A percentile compares a stretch with the other conserved stretches of the same genome.
phyloP scores from a whole-genome alignment of 2,888 invertebrate species.

The Chrysomela aeneicollis region DNA sequence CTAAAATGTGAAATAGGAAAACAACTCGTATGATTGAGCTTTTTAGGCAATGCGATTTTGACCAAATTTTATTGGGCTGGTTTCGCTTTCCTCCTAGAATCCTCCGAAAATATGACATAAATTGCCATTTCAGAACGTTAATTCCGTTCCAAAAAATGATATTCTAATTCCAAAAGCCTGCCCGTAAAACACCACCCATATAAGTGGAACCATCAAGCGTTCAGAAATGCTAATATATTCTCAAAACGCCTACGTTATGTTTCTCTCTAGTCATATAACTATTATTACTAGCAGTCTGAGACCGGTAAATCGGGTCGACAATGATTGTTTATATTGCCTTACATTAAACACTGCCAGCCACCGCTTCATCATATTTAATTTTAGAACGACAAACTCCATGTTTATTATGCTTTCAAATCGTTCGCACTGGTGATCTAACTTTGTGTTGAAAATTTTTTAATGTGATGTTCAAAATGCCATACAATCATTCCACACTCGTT shows the following conservation, averaged over 20 bases:
- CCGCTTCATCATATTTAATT: slow-evolving; percentile 5
- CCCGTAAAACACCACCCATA: too few relatives aligned
- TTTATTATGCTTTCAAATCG: neutral
- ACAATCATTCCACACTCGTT: neutral
- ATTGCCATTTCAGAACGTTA: too few relatives aligned
- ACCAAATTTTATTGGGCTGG: too few relatives aligned
- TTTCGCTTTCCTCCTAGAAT: too few relatives aligned
- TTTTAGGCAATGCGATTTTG: too few relatives aligned
- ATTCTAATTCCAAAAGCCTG: too few relatives aligned
- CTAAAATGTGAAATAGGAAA: too few relatives aligned
- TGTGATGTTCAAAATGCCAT: neutral
- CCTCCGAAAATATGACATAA: too few relatives aligned
- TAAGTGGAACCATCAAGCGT: too few relatives aligned
- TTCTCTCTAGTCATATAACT: neutral
- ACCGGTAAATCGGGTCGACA: neutral
- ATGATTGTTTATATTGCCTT: neutral
- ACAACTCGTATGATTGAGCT: too few relatives aligned
- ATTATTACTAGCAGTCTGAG: neutral
- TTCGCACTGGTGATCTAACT: neutral
- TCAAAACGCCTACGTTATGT: neutral
- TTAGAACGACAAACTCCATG: neutral
- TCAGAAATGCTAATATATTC: neutral
- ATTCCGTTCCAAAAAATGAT: too few relatives aligned
- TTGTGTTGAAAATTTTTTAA: neutral
- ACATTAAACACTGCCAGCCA: slow-evolving; percentile 5